A percentile compares a stretch with the other conserved stretches of the same genome.
Conservation (phyloP, 2,113 vertebrate species). For the Petroica traversi region DNA sequence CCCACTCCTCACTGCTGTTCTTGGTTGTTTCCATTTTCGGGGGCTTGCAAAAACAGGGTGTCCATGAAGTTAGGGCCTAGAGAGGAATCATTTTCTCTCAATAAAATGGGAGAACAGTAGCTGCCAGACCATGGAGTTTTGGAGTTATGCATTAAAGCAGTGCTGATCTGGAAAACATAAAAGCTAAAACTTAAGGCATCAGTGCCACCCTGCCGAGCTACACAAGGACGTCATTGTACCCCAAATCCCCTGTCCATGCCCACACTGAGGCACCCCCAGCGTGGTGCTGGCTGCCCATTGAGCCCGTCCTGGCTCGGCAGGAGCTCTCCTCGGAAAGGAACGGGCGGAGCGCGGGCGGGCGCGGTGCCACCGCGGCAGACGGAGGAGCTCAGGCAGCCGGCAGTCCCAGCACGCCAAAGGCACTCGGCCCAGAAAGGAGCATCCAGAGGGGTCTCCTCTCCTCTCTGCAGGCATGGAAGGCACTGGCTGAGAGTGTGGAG, state of each 20-base stretch:
- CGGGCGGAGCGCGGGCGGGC: background rate
- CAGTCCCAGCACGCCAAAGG: background rate
- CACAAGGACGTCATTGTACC: background rate
- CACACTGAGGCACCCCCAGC: rapidly evolving
- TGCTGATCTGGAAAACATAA: no score
- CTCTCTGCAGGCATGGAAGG: background rate
- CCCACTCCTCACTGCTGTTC: no score
- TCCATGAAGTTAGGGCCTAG: no score
- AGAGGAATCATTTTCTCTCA: no score
- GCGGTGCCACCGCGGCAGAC: background rate
- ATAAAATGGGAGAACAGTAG: no score
- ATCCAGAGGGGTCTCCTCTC: background rate
- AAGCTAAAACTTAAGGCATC: no score
- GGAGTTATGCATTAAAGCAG: no score
- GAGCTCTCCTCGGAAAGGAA: background rate
- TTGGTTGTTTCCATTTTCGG: no score
- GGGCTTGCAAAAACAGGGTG: no score
- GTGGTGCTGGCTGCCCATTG: background rate
- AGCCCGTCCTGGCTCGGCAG: background rate
- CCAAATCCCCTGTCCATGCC: rapidly evolving
- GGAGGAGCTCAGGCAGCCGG: background rate
- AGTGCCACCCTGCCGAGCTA: background rate
- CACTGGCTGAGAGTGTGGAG: background rate
- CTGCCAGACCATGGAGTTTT: no score
- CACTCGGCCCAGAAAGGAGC: background rate